A percentile compares a stretch with the other conserved stretches of the same genome.
phyloP scores from a whole-genome alignment of 2,888 invertebrate genomes.

The Cephus sareptanus region DNA sequence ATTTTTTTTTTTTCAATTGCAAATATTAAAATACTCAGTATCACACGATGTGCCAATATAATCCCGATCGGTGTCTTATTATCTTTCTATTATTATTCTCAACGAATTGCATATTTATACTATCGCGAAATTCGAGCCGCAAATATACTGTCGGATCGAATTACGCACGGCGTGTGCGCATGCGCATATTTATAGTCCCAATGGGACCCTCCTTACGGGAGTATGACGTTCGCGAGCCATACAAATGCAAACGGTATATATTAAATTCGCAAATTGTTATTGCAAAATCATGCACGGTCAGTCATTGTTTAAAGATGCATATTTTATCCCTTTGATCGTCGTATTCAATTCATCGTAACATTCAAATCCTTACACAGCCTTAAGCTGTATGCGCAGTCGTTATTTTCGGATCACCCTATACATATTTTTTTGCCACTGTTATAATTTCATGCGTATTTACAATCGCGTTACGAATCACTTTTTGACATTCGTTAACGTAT shows the following conservation, averaged over 20 bases:
- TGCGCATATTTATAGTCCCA: conserved; percentile 19
- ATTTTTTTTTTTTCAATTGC: no score
- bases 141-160: conserved; percentile 43
- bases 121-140: conserved; percentile 53
- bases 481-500: no score
- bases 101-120: conserved; percentile 38
- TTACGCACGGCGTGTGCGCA: conserved; percentile 30
- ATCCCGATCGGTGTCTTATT: no score
- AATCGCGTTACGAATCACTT: neutral
- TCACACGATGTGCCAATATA: no score
- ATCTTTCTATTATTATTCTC: neutral
- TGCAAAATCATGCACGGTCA: neutral
- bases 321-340: no score
- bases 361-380: no score
- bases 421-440: neutral
- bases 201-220: conserved; percentile 34
- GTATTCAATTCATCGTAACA: no score
- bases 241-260: neutral
- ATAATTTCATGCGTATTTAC: neutral
- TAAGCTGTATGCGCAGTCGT: neutral
- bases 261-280: neutral
- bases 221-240: conserved; percentile 25
- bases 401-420: neutral
- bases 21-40: no score
- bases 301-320: neutral